Percentiles rank a stretch among this genome's conserved stretches.
phyloP scores from a whole-genome alignment of 2,888 invertebrate species.

The Cephus spinipes region DNA sequence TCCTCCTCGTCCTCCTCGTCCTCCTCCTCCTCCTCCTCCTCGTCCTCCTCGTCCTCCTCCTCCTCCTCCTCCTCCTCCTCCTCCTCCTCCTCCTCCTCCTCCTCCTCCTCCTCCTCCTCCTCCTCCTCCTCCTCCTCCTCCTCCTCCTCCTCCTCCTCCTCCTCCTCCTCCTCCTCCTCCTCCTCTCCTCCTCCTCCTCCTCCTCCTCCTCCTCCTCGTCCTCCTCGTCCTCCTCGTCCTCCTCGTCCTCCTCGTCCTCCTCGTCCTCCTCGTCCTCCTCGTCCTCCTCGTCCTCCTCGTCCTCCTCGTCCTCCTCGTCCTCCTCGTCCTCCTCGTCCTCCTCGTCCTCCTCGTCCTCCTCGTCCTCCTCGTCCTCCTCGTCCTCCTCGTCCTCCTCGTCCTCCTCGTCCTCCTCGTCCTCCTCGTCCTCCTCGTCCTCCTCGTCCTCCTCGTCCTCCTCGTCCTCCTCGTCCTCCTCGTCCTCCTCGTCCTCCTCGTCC shows the following conservation, averaged over 20 bases:
- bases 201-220: slow-evolving; percentile 17
- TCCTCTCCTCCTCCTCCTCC: no score
- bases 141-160: no score
- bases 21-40: slow-evolving; percentile 9
- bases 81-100: not conserved
- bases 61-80: not conserved
- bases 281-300: slow-evolving; percentile 14
- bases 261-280: no score
- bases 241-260: slow-evolving; percentile 8
- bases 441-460: not conserved
- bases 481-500: not conserved
- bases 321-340: slow-evolving; percentile 11
- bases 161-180: no score
- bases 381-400: not conserved
- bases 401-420: not conserved
- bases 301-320: slow-evolving; percentile 11
- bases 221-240: not conserved
- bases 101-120: not conserved
- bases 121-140: not conserved
- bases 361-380: not conserved
- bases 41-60: not conserved
- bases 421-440: no score
- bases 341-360: not conserved
- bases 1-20: not conserved
- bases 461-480: not conserved